These are phyloP conservation scores for Eulemur macaco DNA, from an alignment of 2,113 vertebrate genomes.

Conservation along the genomic window DNA sequence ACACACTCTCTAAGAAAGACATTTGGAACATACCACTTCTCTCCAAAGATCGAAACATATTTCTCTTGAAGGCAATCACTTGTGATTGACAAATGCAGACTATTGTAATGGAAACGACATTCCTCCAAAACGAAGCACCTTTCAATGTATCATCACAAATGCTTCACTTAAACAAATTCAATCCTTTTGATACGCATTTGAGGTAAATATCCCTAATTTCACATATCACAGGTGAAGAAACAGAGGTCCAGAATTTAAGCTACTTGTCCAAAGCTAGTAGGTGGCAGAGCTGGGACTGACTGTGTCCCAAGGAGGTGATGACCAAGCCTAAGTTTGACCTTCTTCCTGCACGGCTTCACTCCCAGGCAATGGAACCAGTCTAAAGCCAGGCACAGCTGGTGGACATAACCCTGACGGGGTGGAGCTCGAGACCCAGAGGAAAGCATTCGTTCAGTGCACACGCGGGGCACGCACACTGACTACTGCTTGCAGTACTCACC, in stretches of 20 bases:
- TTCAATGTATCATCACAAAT: neutral
- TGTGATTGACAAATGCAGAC: neutral
- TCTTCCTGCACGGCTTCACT: fast-evolving
- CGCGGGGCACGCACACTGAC: neutral
- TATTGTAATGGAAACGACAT: neutral
- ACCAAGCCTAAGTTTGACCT: neutral
- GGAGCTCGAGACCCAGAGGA: no score
- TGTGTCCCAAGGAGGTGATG: neutral
- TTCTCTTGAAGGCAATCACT: neutral
- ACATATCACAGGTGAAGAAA: neutral
- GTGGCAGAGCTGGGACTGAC: no score
- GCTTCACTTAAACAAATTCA: no score
- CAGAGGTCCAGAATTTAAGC: neutral
- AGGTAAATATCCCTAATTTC: no score
- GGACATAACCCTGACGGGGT: neutral
- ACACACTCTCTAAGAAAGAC: neutral
- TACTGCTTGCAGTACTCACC: neutral
- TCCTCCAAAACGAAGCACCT: neutral
- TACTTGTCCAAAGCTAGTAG: neutral
- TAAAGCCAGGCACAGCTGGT: fast-evolving
- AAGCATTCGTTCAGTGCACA: neutral
- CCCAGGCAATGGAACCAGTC: neutral
- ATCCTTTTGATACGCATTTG: neutral
- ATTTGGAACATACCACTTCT: neutral
- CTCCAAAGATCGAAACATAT: neutral